Evolutionary conservation across 1,140 invertebrate genomes (phyloP).

Genomic region (Heliothis subflexa): DNA sequence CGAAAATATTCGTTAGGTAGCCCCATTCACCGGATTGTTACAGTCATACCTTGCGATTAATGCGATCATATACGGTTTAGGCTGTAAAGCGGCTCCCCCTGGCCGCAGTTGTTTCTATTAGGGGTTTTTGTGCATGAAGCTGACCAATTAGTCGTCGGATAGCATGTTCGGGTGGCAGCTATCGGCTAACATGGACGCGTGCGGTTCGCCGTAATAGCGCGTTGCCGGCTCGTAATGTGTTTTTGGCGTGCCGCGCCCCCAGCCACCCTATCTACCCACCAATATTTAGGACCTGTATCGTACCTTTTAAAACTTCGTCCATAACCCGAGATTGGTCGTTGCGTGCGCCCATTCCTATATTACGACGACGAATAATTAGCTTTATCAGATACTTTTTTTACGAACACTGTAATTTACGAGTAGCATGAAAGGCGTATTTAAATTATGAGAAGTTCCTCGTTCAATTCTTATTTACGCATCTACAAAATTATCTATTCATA

Average conservation of each 20-base stretch:
- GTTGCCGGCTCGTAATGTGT: conserved; percentile 73
- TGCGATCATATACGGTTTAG: conserved; percentile 65
- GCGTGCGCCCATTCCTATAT: conserved; percentile 78
- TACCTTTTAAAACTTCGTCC: conserved; percentile 75
- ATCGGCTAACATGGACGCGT: conserved; percentile 70
- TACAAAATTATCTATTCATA: background rate
- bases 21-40: conserved; percentile 52
- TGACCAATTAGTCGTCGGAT: conserved; percentile 77
- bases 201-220: conserved; percentile 79
- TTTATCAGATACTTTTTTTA: conserved; percentile 78
- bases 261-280: conserved; percentile 72
- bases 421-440: conserved; percentile 72
- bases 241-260: conserved; percentile 78
- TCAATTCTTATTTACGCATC: conserved; percentile 21
- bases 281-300: conserved; percentile 74
- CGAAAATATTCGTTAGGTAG: conserved; percentile 57
- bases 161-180: conserved; percentile 74
- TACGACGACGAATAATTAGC: conserved; percentile 79
- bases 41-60: conserved; percentile 58
- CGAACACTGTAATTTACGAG: conserved; percentile 76
- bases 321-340: conserved; percentile 76
- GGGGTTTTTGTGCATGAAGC: conserved; percentile 75
- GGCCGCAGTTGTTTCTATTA: conserved; percentile 64
- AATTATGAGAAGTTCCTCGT: conserved; percentile 50
- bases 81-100: conserved; percentile 62